Evolutionary conservation across 2,888 invertebrate genomes (phyloP), one percentile per base, ranked within the genome.

Genomic region (Yponomeuta malinellus): DNA sequence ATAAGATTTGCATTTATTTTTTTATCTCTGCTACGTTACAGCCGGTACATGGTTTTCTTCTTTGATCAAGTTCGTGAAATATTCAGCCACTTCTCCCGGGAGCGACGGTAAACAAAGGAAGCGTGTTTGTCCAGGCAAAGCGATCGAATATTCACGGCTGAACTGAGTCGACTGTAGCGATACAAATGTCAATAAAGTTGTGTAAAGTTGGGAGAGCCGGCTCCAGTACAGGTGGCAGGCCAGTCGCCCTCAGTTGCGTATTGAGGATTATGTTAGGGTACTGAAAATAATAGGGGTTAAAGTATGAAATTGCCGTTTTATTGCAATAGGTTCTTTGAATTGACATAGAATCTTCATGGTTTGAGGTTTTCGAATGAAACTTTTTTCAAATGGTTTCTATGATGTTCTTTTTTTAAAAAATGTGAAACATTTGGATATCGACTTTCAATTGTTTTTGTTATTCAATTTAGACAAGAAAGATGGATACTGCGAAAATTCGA

Each of bases 11-110:
- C 1, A 29, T 64, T 2, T 10, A 23, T 8, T n/a, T 64, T 43
- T 64, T 72, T 72, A 72, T 59, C 52, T 59, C 52, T 59, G 12
- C 12, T 59, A 2, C 52, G 8, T 43, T 43, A 5, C 9, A 5
- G 5, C 43, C 43, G 43, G 43, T 59, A 59, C 52, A 59, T 15
- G 52, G 52, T 59, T 59, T 59, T 8, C 43, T 5, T 43, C 8
- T 43, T 43, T 43, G 43, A 43, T 43, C 43, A 59, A 59, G 15
- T 15, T 15, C 52, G 52, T 59, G 15, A 59, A 59, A 59, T 59
- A 59, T 59, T 59, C 52, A 59, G 52, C 52, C 15, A 59, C 52
- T 59, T 15, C 15, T 15, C 52, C 15, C 15, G 15, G 52, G 15
- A 59, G 52, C 52, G 2, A 5, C 3, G 52, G 52, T 59, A 59